phyloP scores from a whole-genome alignment of 2,797 vertebrate genomes.

The Poeciliopsis gracilis region DNA sequence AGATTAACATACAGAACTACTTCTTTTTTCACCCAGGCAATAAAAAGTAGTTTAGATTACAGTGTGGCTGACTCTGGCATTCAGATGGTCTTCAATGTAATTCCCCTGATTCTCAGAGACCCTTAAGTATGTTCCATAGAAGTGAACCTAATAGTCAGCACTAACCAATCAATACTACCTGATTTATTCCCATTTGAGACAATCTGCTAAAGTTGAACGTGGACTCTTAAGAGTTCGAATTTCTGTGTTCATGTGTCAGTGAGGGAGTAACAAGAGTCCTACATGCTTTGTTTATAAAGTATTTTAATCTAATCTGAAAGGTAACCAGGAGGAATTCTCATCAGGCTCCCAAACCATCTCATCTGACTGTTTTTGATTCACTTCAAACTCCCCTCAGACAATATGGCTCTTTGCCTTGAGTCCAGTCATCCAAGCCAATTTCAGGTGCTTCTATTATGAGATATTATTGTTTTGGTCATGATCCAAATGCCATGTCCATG shows the following conservation, averaged over 20 bases:
- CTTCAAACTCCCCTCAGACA: neutral
- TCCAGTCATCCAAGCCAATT: neutral
- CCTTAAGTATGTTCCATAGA: slow-evolving; percentile 38
- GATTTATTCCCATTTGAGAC: slow-evolving; percentile 37
- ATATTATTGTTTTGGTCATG: neutral
- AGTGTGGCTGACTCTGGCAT: slow-evolving; percentile 46
- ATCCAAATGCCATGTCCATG: neutral
- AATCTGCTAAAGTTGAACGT: slow-evolving; percentile 32
- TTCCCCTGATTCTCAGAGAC: slow-evolving; percentile 35
- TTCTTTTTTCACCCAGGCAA: slow-evolving; percentile 22
- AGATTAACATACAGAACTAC: neutral
- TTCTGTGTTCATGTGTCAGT: neutral
- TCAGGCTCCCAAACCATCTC: neutral
- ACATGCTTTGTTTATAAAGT: neutral
- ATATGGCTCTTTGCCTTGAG: neutral
- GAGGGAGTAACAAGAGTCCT: neutral
- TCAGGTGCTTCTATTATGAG: neutral
- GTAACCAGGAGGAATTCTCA: neutral
- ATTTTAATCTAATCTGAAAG: neutral
- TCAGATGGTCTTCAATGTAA: slow-evolving; percentile 51
- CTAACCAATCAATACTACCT: slow-evolving; percentile 47
- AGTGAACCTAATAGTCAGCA: slow-evolving; percentile 53
- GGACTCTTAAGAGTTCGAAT: neutral
- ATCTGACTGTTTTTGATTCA: neutral
- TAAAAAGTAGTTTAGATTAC: slow-evolving; percentile 48